Evolutionary conservation across 2,113 vertebrate genomes (phyloP), one percentile per base, ranked within the genome.

Genomic region (Mola mola): DNA sequence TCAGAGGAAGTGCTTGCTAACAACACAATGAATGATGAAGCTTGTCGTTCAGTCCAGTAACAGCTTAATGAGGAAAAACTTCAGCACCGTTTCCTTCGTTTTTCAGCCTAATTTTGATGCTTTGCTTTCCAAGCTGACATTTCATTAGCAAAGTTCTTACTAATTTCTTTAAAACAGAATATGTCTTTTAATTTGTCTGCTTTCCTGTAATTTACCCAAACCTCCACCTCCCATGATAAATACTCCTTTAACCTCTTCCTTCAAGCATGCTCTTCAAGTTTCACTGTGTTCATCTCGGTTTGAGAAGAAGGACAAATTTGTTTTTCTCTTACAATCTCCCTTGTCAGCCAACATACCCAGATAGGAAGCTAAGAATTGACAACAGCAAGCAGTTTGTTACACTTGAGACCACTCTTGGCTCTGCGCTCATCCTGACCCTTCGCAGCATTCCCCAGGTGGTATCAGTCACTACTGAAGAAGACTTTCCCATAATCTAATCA

Each of bases 21-120:
- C 47, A 29, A 79, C 82, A 75, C 68, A 82, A 78, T 80, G 80
- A 81, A 75, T 73, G 81, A 82, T 78, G 80, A 69, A 82, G 66
- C 73, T 4, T 69, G 73, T 82, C 82, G 72, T 61, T 58, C 57
- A 42, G 36, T 53, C 66, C 78, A 64, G 65, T 87, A 84, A 88
- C 85, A 78, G 26, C 60, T 89, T 88, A 82, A 87, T 81, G 69
- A n/a, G 59, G 77, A 51, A 79, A 78, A 82, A 70, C 67, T 70
- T 67, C 48, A 72, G 50, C 37, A 59, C 78, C 80, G 66, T 82
- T 81, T 87, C 82, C 78, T 79, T 66, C 60, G 47, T 51, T 81
- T 74, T 70, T 61, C 31, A 63, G 75, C 74, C 28, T n/a, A n/a
- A n/a, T n/a, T n/a, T n/a, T n/a, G n/a, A n/a, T n/a, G n/a, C n/a